These are phyloP conservation scores for Teleogryllus occipitalis DNA, from an alignment of 1,140 invertebrate genomes.

Conservation along the genomic window DNA sequence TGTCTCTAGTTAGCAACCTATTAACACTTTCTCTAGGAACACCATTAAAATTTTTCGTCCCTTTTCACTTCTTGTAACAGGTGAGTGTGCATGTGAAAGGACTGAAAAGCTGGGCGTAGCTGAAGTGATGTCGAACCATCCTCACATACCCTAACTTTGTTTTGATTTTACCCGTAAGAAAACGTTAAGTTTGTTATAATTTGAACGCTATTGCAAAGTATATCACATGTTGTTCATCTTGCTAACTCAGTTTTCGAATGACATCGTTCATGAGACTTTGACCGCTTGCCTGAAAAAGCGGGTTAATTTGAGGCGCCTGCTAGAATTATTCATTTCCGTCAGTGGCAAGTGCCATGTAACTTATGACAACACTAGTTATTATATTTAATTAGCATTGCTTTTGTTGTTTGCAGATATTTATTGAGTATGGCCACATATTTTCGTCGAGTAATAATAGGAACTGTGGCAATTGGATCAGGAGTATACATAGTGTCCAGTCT, in stretches of 20 bases:
- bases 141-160: neutral
- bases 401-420: constrained; percentile 1
- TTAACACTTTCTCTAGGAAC: neutral
- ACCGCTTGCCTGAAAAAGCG: neutral
- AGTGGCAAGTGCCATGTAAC: too few relatives aligned
- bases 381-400: neutral
- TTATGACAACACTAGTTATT: neutral
- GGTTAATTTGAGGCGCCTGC: too few relatives aligned
- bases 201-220: neutral
- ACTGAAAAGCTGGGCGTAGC: neutral
- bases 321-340: too few relatives aligned
- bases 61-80: too few relatives aligned
- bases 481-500: constrained; percentile 44
- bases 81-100: too few relatives aligned
- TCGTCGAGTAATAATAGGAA: constrained; percentile 40
- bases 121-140: neutral
- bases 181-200: neutral
- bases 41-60: neutral
- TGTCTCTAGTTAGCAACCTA: neutral
- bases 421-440: constrained; percentile 40
- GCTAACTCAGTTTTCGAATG: neutral
- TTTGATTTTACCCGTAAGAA: neutral
- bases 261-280: neutral
- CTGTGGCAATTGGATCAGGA: constrained; percentile 40
- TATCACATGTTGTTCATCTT: neutral